These are phyloP conservation scores for Strix aluco DNA, from an alignment of 2,113 vertebrate genomes.

Conservation along the genomic window DNA sequence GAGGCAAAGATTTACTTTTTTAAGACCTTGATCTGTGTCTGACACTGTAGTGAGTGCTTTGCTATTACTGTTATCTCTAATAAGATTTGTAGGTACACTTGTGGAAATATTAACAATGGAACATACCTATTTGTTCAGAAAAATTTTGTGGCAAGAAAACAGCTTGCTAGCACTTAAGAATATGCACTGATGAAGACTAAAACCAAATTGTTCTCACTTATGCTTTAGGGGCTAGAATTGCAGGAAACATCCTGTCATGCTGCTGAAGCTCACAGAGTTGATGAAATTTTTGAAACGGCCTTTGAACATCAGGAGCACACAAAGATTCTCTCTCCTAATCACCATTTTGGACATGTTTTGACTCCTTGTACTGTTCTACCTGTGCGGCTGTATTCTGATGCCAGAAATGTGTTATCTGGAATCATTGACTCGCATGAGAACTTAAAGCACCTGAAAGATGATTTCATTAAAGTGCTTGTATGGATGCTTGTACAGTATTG, in stretches of 20 bases:
- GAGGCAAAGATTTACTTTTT: not conserved
- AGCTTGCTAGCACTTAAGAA: not conserved
- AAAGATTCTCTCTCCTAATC: constrained; percentile 81
- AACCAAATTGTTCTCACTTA: not conserved
- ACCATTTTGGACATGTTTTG: constrained; percentile 90
- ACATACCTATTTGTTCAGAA: not conserved
- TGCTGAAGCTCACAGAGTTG: constrained; percentile 91
- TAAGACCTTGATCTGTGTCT: not conserved
- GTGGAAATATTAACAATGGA: not conserved
- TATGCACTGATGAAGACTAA: not conserved
- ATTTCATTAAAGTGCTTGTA: constrained; percentile 90
- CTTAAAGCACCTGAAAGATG: constrained; percentile 89
- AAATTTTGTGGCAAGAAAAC: not conserved
- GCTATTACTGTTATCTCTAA: not conserved
- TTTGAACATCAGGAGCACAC: constrained; percentile 83
- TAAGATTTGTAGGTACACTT: not conserved
- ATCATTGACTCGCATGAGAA: constrained; percentile 92
- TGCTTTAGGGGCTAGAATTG: constrained; percentile 89
- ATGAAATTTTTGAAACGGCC: constrained; percentile 92
- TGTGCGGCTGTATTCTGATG: constrained; percentile 90
- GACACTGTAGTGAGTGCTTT: not conserved
- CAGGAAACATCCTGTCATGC: constrained; percentile 98
- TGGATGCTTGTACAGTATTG: constrained; percentile 90
- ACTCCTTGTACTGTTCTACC: constrained; percentile 88
- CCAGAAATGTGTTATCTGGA: constrained; percentile 89